A percentile compares a stretch with the other conserved stretches of the same genome.
phyloP scores from a whole-genome alignment of 2,888 invertebrate genomes.

The Scaptomyza caliginosa region DNA sequence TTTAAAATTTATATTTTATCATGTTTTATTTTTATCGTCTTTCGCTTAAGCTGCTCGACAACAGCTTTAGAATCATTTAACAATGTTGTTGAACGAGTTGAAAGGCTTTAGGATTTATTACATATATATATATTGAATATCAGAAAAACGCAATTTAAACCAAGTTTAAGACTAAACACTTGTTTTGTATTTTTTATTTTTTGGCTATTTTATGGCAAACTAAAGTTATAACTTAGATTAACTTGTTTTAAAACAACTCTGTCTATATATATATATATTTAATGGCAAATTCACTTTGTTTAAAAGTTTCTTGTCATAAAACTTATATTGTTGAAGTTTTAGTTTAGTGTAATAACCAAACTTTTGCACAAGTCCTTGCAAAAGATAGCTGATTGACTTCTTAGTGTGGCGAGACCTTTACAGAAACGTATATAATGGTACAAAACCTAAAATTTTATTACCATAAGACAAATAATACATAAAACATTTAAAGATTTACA shows the following conservation, averaged over 20 bases:
- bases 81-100: slow-evolving; percentile 28
- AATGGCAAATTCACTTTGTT: slow-evolving; percentile 1
- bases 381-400: background rate
- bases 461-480: background rate
- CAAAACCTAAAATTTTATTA: background rate
- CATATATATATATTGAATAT: slow-evolving; percentile 11
- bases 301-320: background rate
- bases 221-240: background rate
- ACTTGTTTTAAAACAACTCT: background rate
- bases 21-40: background rate
- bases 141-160: background rate
- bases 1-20: slow-evolving; percentile 28
- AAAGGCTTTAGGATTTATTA: slow-evolving; percentile 13
- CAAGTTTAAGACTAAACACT: background rate
- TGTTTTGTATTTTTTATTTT: no score
- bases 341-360: background rate
- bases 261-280: background rate
- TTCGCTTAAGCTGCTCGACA: slow-evolving; percentile 1
- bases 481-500: background rate
- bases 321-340: background rate
- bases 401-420: background rate
- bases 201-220: background rate
- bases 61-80: slow-evolving; percentile 19
- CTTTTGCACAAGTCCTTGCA: background rate
- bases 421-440: background rate